Evolutionary conservation across 2,888 invertebrate species (phyloP), one percentile per base, ranked within the genome.

Genomic region (Diploptera punctata): DNA sequence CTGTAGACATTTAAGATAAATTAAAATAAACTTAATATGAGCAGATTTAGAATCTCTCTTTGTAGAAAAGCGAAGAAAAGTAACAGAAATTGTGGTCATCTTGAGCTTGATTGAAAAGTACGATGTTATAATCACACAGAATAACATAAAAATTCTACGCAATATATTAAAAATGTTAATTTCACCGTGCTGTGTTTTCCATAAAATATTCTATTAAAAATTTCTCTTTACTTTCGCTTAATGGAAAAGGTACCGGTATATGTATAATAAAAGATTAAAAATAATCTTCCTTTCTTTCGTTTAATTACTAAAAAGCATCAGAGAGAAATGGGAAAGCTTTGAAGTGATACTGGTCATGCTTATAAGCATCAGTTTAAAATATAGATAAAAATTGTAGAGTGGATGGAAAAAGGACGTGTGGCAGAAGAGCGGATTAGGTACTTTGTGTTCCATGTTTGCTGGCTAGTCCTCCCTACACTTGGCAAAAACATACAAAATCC

Each of bases 401-500:
- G 38, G 5, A 13, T 38, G 47, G 47, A 33, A 10, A 10, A 7
- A 5, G 47, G 47, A 47, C 47, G n/a, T 10, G 47, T n/a, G 47
- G 18, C 16, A 47, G 47, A 47, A 47, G 4, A 26, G 26, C 9
- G 13, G 26, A 13, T 54, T 19, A 19, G 24, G 24, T 26, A 54
- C 54, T 54, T 26, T 54, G 16, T 13, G 54, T 26, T 16, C 16
- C 54, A 16, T 54, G 54, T 54, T 54, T 26, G 19, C 54, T 19
- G 18, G 19, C 29, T 54, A 21, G 16, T n/a, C 10, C 10, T n/a
- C 47, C n/a, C n/a, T n/a, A 47, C 13, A 54, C 21, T 21, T 21
- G 19, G 26, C 7, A 21, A 54, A 54, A 54, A 54, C 54, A 54
- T 26, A 54, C 26, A 54, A 54, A 54, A 54, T 54, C 54, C 54